These are phyloP conservation scores for Lacanobia oleracea DNA, from an alignment of 2,888 invertebrate genomes.

Conservation along the genomic window DNA sequence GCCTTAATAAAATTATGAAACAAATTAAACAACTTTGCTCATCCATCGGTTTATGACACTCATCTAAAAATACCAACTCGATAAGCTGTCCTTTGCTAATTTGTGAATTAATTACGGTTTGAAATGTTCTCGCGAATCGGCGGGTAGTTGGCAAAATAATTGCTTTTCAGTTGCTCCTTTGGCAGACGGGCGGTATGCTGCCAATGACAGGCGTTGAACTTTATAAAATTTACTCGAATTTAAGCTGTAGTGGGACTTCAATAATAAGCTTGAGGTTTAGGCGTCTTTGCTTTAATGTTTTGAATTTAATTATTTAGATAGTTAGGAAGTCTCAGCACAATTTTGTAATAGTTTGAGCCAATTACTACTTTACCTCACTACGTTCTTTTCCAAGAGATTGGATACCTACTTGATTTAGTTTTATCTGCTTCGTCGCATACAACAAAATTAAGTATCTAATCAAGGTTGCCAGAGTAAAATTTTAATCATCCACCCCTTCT, in stretches of 20 bases:
- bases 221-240: slow-evolving; percentile 35
- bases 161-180: slow-evolving; percentile 70
- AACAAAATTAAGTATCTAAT: slow-evolving; percentile 15
- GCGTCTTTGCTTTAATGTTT: neutral
- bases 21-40: slow-evolving; percentile 71
- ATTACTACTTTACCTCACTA: neutral
- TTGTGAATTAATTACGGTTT: slow-evolving; percentile 73
- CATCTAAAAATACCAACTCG: slow-evolving; percentile 69
- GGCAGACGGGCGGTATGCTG: slow-evolving; percentile 37
- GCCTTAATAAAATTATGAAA: slow-evolving; percentile 72
- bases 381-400: neutral
- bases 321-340: neutral
- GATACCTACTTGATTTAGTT: neutral
- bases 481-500: slow-evolving; percentile 55
- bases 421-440: neutral
- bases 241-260: slow-evolving; percentile 16
- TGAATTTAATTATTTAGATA: slow-evolving; percentile 13
- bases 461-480: slow-evolving; percentile 20
- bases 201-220: slow-evolving; percentile 55
- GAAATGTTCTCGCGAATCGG: slow-evolving; percentile 51
- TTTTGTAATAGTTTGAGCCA: neutral
- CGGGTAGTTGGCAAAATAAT: slow-evolving; percentile 68
- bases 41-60: slow-evolving; percentile 69
- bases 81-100: slow-evolving; percentile 73
- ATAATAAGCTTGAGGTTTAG: slow-evolving; percentile 19